Base-by-base conservation (phyloP, 2,797 vertebrate genomes). In the Thalassophryne amazonica region DNA sequence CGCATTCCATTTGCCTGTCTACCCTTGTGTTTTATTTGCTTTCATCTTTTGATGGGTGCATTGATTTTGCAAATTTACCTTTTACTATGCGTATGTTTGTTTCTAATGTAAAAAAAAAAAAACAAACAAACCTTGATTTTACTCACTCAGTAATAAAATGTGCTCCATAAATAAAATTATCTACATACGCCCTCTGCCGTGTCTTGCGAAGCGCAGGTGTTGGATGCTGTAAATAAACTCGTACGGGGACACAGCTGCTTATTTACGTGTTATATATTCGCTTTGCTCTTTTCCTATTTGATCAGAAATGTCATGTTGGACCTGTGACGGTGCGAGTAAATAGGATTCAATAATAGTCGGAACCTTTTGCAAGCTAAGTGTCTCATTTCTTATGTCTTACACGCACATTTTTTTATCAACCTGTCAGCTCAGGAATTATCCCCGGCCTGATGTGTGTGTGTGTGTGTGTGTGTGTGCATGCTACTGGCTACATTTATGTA, bases 401-500 rank as follows among this genome's bases (percentile, higher is more conserved):
- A 15, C 23, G 19, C 30, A 15, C 51, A 36, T 48, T 54, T 65
- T 57, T 59, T 67, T 50, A 77, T 57, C 24, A 60, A 68, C 37
- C 59, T 67, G 49, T 57, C 35, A 28, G 54, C 40, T 48, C 37
- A 61, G n/a, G n/a, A n/a, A n/a, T n/a, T n/a, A n/a, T n/a, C n/a
- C n/a, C n/a, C n/a, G n/a, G n/a, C n/a, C n/a, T n/a, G n/a, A n/a
- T n/a, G n/a, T n/a, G n/a, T n/a, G n/a, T n/a, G n/a, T n/a, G n/a
- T n/a, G n/a, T n/a, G n/a, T n/a, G n/a, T n/a, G n/a, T n/a, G n/a
- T n/a, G n/a, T n/a, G n/a, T n/a, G n/a, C n/a, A 50, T 21, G 46
- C 34, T 30, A 48, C 6, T 33, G 29, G 76, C 86, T 89, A 72
- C 78, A 81, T 86, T 77, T 81, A 57, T 78, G 55, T 86, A 80